phyloP scores from a whole-genome alignment of 2,113 vertebrate genomes.

The Vimba vimba region DNA sequence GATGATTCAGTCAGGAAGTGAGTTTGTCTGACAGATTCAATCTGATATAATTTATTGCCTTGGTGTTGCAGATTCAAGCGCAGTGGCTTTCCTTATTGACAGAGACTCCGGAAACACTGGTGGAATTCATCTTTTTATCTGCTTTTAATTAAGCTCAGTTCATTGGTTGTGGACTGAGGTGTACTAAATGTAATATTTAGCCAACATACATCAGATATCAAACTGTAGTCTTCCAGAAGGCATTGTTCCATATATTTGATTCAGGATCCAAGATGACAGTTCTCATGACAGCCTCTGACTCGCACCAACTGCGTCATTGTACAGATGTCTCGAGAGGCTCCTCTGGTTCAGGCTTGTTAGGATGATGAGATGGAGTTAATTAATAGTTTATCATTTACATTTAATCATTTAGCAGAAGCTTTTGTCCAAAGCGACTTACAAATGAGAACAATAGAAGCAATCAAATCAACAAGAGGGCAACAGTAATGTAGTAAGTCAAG shows the following conservation, averaged over 20 bases:
- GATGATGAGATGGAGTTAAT: constrained; percentile 35
- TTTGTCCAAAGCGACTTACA: too few species aligned
- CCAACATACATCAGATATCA: neutral
- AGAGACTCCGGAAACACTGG: neutral
- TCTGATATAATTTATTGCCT: neutral
- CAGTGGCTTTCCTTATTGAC: neutral
- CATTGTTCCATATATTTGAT: neutral
- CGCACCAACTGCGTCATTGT: neutral
- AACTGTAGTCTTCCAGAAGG: neutral
- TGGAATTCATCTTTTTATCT: neutral
- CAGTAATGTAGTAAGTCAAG: too few species aligned
- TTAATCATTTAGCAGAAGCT: too few species aligned
- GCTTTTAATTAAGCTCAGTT: neutral
- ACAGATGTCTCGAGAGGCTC: constrained; percentile 1
- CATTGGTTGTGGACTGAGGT: neutral
- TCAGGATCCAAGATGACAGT: constrained; percentile 2
- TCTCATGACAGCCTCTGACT: constrained; percentile 15
- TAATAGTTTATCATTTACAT: constrained; percentile 21
- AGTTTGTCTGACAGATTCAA: neutral
- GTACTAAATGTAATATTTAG: neutral
- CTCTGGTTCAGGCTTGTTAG: constrained; percentile 32
- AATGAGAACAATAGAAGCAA: too few species aligned
- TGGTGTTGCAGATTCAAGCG: neutral
- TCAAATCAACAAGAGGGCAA: too few species aligned
- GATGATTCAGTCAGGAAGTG: neutral